Conservation (phyloP, 1,140 invertebrate genomes). For the Trypoxylus dichotomus region DNA sequence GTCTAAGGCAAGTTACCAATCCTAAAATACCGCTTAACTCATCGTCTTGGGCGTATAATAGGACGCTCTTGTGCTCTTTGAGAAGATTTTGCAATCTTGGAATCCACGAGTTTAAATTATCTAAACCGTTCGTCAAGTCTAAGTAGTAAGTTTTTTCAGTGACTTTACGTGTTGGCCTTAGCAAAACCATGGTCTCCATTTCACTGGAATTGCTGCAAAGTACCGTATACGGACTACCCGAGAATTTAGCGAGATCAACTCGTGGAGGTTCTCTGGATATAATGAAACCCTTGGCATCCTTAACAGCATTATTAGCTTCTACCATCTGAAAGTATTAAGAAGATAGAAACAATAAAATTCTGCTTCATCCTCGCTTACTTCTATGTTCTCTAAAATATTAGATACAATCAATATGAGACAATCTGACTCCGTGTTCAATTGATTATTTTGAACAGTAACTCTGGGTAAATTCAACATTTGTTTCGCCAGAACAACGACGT, state of each 20-base stretch:
- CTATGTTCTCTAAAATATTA: neutral
- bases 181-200: neutral
- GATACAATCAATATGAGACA: neutral
- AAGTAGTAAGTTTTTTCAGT: neutral
- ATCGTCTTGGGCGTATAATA: constrained; percentile 65
- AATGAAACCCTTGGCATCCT: neutral
- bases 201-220: neutral
- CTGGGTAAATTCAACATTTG: neutral
- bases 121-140: constrained; percentile 14
- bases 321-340: neutral
- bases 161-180: neutral
- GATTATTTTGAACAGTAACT: neutral
- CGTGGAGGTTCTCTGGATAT: neutral
- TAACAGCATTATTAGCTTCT: neutral
- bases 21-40: constrained; percentile 80
- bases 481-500: neutral
- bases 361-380: no score
- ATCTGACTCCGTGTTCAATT: neutral
- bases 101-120: constrained; percentile 58
- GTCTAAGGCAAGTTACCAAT: constrained; percentile 74
- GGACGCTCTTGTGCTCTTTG: constrained; percentile 58
- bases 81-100: constrained; percentile 58
- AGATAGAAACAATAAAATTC: no score
- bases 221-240: neutral
- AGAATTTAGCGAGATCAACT: neutral